These are phyloP conservation scores for Drosophila suboccidentalis DNA, from an alignment of 2,888 invertebrate genomes.

Conservation along the genomic window DNA sequence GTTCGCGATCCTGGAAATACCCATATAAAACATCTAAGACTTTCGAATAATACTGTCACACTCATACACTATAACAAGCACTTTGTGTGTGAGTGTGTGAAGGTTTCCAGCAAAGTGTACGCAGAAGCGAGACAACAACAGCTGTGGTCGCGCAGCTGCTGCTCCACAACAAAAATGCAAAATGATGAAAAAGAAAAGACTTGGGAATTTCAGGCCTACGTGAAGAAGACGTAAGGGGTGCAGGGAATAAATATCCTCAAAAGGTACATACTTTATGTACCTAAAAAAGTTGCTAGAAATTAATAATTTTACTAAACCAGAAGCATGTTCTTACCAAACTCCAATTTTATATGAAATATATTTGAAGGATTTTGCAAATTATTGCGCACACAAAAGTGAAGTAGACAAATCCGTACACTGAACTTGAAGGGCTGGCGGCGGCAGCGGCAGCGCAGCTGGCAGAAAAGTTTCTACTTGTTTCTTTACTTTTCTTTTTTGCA, in stretches of 20 bases:
- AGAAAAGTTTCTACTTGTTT: constrained; percentile 57
- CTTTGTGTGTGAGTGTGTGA: constrained; percentile 15
- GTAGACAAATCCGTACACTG: constrained; percentile 39
- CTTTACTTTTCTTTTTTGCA: constrained; percentile 43
- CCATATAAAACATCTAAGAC: neutral
- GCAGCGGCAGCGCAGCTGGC: constrained; percentile 61
- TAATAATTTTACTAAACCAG: neutral
- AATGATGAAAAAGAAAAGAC: constrained; percentile 53
- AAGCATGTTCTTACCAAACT: constrained; percentile 37
- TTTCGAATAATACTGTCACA: no score
- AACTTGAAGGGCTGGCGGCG: constrained; percentile 42
- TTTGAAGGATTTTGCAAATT: constrained; percentile 19
- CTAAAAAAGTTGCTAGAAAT: constrained; percentile 11
- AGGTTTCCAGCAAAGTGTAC: constrained; percentile 44
- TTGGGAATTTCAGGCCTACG: constrained; percentile 47
- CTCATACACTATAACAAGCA: neutral
- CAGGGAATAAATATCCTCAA: constrained; percentile 13
- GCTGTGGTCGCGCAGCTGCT: constrained; percentile 71
- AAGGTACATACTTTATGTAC: constrained; percentile 15
- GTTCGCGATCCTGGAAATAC: no score
- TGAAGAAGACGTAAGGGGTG: constrained; percentile 19
- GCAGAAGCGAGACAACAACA: constrained; percentile 73
- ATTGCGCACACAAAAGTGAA: constrained; percentile 25
- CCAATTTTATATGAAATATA: constrained; percentile 5
- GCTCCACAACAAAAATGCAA: constrained; percentile 60